phyloP scores from a whole-genome alignment of 2,888 invertebrate species.

The Cosmia pyralina region DNA sequence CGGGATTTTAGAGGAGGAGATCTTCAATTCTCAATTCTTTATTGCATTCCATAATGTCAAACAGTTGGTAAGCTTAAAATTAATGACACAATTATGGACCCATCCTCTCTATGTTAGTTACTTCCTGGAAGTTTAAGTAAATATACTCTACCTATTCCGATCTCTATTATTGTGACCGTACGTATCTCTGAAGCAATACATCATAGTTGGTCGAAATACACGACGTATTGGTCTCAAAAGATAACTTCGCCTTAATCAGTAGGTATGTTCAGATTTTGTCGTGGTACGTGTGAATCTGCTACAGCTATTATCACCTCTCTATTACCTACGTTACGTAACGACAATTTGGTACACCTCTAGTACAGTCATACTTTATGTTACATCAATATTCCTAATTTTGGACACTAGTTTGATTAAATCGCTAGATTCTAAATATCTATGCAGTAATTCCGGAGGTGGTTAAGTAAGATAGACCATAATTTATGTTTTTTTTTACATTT shows the following conservation, averaged over 20 bases:
- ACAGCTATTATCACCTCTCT: slow-evolving; percentile 60
- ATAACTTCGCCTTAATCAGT: slow-evolving; percentile 45
- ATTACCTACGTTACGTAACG: slow-evolving; percentile 45
- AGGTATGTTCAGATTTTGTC: slow-evolving; percentile 24
- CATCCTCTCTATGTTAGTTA: too few relatives aligned
- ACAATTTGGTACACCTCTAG: slow-evolving; percentile 31
- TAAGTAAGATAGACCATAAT: not conserved
- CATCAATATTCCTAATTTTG: slow-evolving; percentile 12
- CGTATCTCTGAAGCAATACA: too few relatives aligned
- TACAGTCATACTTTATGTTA: slow-evolving; percentile 42
- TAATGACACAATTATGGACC: too few relatives aligned
- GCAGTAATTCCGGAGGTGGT: not conserved
- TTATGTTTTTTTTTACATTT: not conserved
- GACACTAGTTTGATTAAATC: not conserved
- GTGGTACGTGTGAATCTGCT: slow-evolving; percentile 57
- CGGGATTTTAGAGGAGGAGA: too few relatives aligned
- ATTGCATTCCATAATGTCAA: too few relatives aligned
- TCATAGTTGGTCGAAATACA: not conserved
- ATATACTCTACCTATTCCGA: too few relatives aligned
- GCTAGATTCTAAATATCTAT: not conserved
- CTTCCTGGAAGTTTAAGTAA: too few relatives aligned
- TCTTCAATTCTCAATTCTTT: too few relatives aligned
- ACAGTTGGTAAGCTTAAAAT: too few relatives aligned
- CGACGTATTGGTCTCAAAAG: not conserved
- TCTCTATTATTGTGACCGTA: not conserved